Conservation (phyloP, 2,888 invertebrate genomes). For the Sarcophaga caerulescens region DNA sequence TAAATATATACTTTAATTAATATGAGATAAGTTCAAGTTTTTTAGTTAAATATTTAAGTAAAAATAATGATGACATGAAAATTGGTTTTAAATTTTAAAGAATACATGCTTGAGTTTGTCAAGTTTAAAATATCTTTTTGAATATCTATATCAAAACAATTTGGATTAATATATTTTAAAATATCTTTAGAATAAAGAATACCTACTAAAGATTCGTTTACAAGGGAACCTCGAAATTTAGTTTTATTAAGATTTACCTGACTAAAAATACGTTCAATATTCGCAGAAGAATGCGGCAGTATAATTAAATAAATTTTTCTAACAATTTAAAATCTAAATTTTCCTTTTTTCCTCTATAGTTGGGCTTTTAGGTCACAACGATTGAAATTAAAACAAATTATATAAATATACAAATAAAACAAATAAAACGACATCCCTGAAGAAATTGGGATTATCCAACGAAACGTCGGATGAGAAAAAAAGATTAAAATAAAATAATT, state of each 20-base stretch:
- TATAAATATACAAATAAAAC: too few relatives aligned
- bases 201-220: neutral
- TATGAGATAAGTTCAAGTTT: too few relatives aligned
- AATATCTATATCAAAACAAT: constrained; percentile 12
- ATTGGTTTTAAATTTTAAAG: neutral
- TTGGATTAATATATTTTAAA: constrained; percentile 1
- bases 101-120: neutral
- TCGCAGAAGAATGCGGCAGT: constrained; percentile 34
- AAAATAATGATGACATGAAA: too few relatives aligned
- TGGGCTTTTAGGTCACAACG: too few relatives aligned
- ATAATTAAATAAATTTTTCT: constrained; percentile 8
- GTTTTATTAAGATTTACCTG: constrained; percentile 23
- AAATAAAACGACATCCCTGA: too few relatives aligned
- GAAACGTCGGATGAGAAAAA: too few relatives aligned
- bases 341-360: neutral
- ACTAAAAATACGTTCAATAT: constrained; percentile 14
- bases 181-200: constrained; percentile 10
- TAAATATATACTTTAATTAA: too few relatives aligned
- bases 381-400: too few relatives aligned
- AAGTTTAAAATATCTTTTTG: neutral
- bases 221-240: neutral
- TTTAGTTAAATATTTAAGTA: too few relatives aligned
- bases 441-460: too few relatives aligned
- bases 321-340: neutral
- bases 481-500: too few relatives aligned